Conservation (phyloP, 1,140 invertebrate species). For the Chlorops oryzae region DNA sequence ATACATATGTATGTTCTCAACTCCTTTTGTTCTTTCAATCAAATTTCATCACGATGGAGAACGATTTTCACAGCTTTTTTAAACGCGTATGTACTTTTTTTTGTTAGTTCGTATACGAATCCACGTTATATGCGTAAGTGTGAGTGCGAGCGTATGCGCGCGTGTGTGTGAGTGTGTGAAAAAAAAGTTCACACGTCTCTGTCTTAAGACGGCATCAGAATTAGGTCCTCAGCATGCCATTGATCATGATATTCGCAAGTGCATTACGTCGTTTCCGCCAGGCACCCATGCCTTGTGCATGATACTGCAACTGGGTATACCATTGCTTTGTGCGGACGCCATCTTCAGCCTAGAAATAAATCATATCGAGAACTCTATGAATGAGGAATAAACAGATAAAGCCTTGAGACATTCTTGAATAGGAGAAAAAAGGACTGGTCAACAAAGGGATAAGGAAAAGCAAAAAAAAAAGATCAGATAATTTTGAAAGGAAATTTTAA, state of each 20-base stretch:
- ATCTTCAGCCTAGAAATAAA: constrained; percentile 74
- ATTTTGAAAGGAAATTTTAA: too few species aligned
- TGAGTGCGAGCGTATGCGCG: background rate
- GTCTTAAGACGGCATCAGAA: background rate
- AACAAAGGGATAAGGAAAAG: too few species aligned
- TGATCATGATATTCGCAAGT: constrained; percentile 93
- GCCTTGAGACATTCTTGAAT: constrained; percentile 18
- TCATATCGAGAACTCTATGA: constrained; percentile 15
- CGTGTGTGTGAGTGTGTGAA: background rate
- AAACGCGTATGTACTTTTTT: background rate
- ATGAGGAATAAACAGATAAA: constrained; percentile 6
- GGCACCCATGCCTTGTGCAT: constrained; percentile 81
- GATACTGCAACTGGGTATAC: constrained; percentile 83
- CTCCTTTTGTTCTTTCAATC: background rate
- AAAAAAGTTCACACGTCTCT: background rate
- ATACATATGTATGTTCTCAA: constrained; percentile 1
- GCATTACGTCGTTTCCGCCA: constrained; percentile 88
- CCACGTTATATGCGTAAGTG: background rate
- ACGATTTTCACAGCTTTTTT: background rate
- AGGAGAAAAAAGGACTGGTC: too few species aligned
- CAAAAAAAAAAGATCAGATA: too few species aligned
- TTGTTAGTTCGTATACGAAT: background rate
- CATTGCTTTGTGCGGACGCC: constrained; percentile 75
- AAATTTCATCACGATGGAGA: background rate
- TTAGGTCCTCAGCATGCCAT: constrained; percentile 59